phyloP scores from a whole-genome alignment of 2,888 invertebrate species.

The Bombylius discolor region DNA sequence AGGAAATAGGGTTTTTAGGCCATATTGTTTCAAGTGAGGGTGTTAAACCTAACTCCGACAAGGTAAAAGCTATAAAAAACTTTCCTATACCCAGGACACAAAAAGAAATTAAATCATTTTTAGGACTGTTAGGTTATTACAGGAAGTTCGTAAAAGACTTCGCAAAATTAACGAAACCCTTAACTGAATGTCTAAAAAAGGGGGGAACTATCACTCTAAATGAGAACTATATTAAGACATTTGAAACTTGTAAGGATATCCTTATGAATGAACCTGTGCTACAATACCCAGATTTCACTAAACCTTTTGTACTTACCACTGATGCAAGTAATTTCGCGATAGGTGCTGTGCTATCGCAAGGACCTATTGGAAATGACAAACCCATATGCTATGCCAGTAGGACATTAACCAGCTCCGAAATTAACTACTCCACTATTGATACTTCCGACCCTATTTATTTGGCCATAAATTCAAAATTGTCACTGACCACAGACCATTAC shows the following conservation, averaged over 20 bases:
- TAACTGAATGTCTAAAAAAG: constrained; percentile 5
- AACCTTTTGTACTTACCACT: too few species aligned
- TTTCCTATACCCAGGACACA: constrained; percentile 11
- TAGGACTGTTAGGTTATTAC: constrained; percentile 16
- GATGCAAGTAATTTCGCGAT: too few species aligned
- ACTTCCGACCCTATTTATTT: too few species aligned
- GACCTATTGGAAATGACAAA: too few species aligned
- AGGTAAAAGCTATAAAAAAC: not conserved
- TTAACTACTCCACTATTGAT: constrained; percentile 21
- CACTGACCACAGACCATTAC: too few species aligned
- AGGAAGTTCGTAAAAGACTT: constrained; percentile 5
- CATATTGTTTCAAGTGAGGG: constrained; percentile 21
- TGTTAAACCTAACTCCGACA: constrained; percentile 5
- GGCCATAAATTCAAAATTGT: too few species aligned
- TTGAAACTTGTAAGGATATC: too few species aligned
- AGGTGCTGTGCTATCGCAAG: too few species aligned
- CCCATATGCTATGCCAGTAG: too few species aligned
- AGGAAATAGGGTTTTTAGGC: constrained; percentile 14
- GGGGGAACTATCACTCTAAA: too few species aligned
- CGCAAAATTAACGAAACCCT: not conserved
- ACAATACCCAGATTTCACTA: too few species aligned
- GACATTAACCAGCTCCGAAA: constrained; percentile 7
- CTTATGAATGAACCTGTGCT: not conserved
- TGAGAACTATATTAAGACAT: too few species aligned
- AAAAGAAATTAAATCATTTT: constrained; percentile 17